Evolutionary conservation across 2,113 vertebrate genomes (phyloP), one percentile per base, ranked within the genome.

Genomic region (Regulus satrapa): DNA sequence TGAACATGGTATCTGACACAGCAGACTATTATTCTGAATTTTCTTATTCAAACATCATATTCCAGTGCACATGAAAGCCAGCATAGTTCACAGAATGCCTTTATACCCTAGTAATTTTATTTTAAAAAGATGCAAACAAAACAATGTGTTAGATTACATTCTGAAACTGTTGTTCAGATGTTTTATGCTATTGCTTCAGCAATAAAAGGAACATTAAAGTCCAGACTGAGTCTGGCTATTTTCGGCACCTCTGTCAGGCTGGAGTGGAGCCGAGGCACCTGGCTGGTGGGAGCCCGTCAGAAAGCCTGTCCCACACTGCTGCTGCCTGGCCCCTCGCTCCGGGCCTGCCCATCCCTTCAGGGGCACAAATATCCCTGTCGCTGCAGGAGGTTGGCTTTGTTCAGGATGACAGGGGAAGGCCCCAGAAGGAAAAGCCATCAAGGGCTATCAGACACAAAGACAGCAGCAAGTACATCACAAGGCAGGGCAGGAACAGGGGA

Each of bases 71-170:
- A 88, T 85, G 79, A 96, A 94, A 95, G 83, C 55, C 48, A 48
- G n/a, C 28, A 21, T 88, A 81, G 91, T 67, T 89, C 86, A 67
- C 14, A 84, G 75, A 94, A 75, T 41, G 76, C 52, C 68, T 94
- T 96, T 92, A 74, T 84, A 63, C 38, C 15, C 40, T 19, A 45
- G 68, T 77, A 81, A 94, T 89, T 92, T 86, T 36, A 88, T 84
- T 97, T 97, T 31, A 38, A 94, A 92, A 94, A 94, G 69, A 92
- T 75, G 80, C 68, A 95, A 97, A 49, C 79, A 93, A 95, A 93
- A 90, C 67, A 94, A 40, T 74, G 89, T 94, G 88, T 92, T 93
- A 92, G 88, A 95, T 95, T 96, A 73, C 82, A 67, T 84, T 92
- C 86, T 92, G 89, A 76, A 95, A 56, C 64, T 91, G 86, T 51